Conservation (phyloP, 1,140 invertebrate genomes). For the Akabosia matsudoensis region DNA sequence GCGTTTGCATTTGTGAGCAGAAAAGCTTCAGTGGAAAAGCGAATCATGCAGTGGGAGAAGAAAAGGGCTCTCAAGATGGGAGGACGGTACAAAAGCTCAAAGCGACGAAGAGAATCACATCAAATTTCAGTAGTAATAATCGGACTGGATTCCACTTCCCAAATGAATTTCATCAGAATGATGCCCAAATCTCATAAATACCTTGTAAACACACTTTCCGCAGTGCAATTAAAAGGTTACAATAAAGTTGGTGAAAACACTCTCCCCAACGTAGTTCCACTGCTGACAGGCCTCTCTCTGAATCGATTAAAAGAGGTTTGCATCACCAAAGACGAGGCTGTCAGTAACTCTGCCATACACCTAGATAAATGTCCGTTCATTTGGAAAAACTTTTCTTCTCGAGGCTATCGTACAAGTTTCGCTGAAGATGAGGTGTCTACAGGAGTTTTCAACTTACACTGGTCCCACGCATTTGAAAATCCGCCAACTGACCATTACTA, state of each 20-base stretch:
- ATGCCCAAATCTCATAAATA: conserved; percentile 19
- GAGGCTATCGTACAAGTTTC: conserved; percentile 55
- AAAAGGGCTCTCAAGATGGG: neutral
- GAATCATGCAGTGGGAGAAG: neutral
- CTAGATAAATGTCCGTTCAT: conserved; percentile 54
- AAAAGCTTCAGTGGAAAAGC: neutral
- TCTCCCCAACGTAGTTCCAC: conserved; percentile 47
- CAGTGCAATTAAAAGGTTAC: conserved; percentile 39
- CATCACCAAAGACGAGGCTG: conserved; percentile 24
- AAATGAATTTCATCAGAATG: conserved; percentile 24
- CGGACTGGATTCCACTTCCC: conserved; percentile 9
- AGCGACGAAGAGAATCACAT: neutral
- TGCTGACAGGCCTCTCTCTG: conserved; percentile 39
- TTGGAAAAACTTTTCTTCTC: conserved; percentile 55
- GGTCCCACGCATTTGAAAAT: conserved; percentile 52
- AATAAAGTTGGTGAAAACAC: conserved; percentile 49
- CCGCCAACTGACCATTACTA: conserved; percentile 56
- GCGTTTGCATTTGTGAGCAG: neutral
- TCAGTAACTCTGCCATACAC: conserved; percentile 45
- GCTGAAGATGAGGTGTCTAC: conserved; percentile 56
- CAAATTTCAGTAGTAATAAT: neutral
- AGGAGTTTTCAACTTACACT: conserved; percentile 55
- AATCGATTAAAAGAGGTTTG: neutral
- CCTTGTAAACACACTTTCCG: neutral
- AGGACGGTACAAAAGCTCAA: neutral